phyloP scores from a whole-genome alignment of 2,888 invertebrate species.

The Keiferia lycopersicella region DNA sequence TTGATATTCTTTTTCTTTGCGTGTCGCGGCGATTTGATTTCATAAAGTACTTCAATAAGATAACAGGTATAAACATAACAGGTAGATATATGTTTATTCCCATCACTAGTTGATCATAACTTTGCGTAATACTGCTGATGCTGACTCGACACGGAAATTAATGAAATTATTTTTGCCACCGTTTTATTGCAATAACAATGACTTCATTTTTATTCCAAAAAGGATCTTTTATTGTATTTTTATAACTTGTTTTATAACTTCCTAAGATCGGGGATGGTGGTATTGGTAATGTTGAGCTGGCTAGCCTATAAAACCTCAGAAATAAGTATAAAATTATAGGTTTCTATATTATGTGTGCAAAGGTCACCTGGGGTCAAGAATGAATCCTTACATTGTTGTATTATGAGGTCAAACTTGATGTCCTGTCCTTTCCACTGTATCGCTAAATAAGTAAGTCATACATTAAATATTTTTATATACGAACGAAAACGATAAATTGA shows the following conservation, averaged over 20 bases:
- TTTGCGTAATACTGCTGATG: neutral
- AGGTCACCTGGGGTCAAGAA: neutral
- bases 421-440: neutral
- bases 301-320: neutral
- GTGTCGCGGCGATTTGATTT: too few species aligned
- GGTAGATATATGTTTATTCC: neutral
- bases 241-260: too few species aligned
- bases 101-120: neutral
- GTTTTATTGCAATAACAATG: slow-evolving; percentile 10
- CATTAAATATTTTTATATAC: too few species aligned
- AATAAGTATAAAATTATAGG: too few species aligned
- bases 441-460: neutral
- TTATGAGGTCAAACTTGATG: neutral
- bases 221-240: too few species aligned
- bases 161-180: slow-evolving; percentile 11
- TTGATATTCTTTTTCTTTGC: too few species aligned
- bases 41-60: neutral
- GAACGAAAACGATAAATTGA: too few species aligned
- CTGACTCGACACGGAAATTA: slow-evolving; percentile 1
- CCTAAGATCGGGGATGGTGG: too few species aligned
- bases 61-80: too few species aligned
- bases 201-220: neutral
- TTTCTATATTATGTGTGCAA: neutral
- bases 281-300: neutral
- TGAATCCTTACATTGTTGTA: neutral